phyloP scores from a whole-genome alignment of 2,888 invertebrate species.

The Hypercompe scribonia region DNA sequence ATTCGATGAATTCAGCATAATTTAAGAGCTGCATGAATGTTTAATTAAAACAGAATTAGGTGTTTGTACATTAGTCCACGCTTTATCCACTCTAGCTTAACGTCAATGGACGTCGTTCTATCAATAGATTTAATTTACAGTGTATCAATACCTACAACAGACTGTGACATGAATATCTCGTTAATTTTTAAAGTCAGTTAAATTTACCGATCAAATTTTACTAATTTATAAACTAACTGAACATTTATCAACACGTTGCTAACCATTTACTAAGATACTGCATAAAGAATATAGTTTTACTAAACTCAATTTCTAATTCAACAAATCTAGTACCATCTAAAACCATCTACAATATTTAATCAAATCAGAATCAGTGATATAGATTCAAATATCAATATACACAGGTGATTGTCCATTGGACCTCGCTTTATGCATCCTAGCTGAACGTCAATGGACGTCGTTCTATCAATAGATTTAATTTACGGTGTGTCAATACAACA shows the following conservation, averaged over 20 bases:
- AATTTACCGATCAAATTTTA: no score
- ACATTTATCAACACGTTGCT: no score
- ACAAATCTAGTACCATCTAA: background rate
- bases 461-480: constrained; percentile 63
- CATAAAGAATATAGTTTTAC: no score
- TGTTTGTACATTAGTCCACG: constrained; percentile 23
- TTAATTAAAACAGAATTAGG: constrained; percentile 34
- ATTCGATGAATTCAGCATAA: no score
- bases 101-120: constrained; percentile 44
- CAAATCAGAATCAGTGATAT: constrained; percentile 34
- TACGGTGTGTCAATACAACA: constrained; percentile 53
- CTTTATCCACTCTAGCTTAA: constrained; percentile 27
- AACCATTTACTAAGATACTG: no score
- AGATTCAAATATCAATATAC: constrained; percentile 34
- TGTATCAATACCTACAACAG: constrained; percentile 48
- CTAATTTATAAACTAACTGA: no score
- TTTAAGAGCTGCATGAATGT: no score
- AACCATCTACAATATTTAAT: constrained; percentile 25
- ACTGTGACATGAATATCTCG: constrained; percentile 30
- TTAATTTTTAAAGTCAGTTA: no score
- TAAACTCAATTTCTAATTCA: background rate
- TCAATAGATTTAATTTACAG: constrained; percentile 65
- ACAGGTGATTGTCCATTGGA: constrained; percentile 25
- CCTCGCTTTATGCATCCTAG: constrained; percentile 29
- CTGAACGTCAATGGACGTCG: constrained; percentile 39